Conservation (phyloP, 2,797 vertebrate genomes). For the Fundulus diaphanus region DNA sequence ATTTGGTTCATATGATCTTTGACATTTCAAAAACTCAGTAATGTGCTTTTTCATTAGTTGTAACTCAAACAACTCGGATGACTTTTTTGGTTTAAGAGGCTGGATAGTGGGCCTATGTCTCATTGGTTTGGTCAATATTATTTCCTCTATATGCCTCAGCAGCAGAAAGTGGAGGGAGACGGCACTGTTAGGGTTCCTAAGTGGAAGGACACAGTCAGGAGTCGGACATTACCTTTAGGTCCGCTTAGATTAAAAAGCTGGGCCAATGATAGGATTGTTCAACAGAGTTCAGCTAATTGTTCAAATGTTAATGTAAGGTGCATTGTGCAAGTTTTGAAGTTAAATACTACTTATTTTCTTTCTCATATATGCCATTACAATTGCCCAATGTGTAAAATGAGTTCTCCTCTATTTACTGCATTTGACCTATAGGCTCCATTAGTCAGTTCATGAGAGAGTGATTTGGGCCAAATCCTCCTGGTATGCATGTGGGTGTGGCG, state of each 20-base stretch:
- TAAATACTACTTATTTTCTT: too few species aligned
- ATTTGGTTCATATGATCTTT: conserved; percentile 68
- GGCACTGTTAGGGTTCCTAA: conserved; percentile 48
- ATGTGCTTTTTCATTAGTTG: conserved; percentile 20
- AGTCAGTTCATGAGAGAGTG: conserved; percentile 16
- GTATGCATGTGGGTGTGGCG: too few species aligned
- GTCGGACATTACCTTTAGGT: conserved; percentile 61
- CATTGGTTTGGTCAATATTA: conserved; percentile 46
- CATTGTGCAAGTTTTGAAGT: too few species aligned
- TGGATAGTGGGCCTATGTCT: conserved; percentile 7
- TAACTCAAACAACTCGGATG: conserved; percentile 33
- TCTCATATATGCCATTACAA: too few species aligned
- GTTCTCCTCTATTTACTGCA: too few species aligned
- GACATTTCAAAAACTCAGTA: conserved; percentile 72
- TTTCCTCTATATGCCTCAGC: conserved; percentile 38
- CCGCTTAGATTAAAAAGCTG: conserved; percentile 37
- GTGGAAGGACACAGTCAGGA: conserved; percentile 53
- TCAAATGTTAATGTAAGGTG: not conserved
- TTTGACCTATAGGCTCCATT: too few species aligned
- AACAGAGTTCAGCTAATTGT: not conserved
- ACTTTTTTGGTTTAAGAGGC: conserved; percentile 8
- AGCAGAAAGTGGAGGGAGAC: conserved; percentile 31
- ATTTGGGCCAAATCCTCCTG: too few species aligned
- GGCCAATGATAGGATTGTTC: not conserved
- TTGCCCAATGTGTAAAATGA: too few species aligned